A percentile compares a stretch with the other conserved stretches of the same genome.
Conservation (phyloP, 2,888 invertebrate species). For the Agonopterix alstromeriana region DNA sequence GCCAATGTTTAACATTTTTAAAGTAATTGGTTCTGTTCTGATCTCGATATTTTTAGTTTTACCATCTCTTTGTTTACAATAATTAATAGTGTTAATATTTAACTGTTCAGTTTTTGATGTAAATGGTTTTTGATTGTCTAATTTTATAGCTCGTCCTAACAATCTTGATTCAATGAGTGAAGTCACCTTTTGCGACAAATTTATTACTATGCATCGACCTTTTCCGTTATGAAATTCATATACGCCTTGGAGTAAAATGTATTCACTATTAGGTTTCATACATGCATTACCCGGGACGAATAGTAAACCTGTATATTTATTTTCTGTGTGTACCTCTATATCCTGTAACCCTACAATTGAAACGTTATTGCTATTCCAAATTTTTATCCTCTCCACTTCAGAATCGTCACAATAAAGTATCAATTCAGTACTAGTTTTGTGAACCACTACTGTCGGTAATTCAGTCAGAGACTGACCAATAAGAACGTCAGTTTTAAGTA, state of each 20-base stretch:
- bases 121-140: neutral
- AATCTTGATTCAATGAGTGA: neutral
- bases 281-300: neutral
- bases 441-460: slow-evolving; percentile 3
- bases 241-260: slow-evolving; percentile 2
- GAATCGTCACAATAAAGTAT: slow-evolving; percentile 2
- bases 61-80: neutral
- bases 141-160: neutral
- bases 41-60: neutral
- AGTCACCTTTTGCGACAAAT: neutral
- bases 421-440: slow-evolving; percentile 2
- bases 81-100: neutral
- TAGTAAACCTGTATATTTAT: neutral
- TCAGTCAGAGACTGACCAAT: slow-evolving; percentile 11
- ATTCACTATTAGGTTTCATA: neutral
- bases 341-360: neutral
- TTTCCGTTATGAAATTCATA: slow-evolving; percentile 1
- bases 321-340: neutral
- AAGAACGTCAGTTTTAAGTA: slow-evolving; percentile 5
- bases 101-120: neutral
- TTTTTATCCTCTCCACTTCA: neutral
- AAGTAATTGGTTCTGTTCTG: neutral
- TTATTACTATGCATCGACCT: neutral
- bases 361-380: neutral
- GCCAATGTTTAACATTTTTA: neutral